Conservation (phyloP, 2,888 invertebrate species). For the Drosophila anceps region DNA sequence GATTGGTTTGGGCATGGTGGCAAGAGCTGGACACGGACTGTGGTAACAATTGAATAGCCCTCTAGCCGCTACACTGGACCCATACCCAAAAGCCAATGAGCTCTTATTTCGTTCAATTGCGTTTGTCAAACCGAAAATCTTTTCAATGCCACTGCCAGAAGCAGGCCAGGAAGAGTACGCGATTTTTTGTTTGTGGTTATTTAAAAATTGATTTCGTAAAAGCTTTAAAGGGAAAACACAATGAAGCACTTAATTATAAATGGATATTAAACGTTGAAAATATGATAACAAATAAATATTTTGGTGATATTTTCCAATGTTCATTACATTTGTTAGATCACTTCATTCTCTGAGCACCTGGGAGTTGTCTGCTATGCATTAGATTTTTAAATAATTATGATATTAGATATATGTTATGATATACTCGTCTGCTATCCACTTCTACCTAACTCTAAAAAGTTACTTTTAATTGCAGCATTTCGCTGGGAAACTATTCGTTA, state of each 20-base stretch:
- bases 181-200: constrained; percentile 18
- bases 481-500: background rate
- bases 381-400: too few relatives aligned
- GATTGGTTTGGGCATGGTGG: constrained; percentile 63
- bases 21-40: constrained; percentile 40
- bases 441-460: too few relatives aligned
- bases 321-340: too few relatives aligned
- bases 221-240: constrained; percentile 36
- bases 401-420: too few relatives aligned
- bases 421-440: too few relatives aligned
- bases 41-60: constrained; percentile 56
- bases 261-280: constrained; percentile 13
- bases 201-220: constrained; percentile 35
- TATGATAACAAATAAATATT: background rate
- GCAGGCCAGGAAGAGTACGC: constrained; percentile 20
- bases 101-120: constrained; percentile 74
- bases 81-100: constrained; percentile 43
- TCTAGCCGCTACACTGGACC: constrained; percentile 21
- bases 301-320: too few relatives aligned
- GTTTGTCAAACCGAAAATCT: constrained; percentile 68
- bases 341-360: too few relatives aligned
- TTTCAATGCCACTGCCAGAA: constrained; percentile 57
- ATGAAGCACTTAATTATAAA: constrained; percentile 3
- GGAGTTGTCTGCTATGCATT: too few relatives aligned
- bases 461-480: background rate